phyloP scores from a whole-genome alignment of 2,797 vertebrate species.

The Hemitrygon akajei region DNA sequence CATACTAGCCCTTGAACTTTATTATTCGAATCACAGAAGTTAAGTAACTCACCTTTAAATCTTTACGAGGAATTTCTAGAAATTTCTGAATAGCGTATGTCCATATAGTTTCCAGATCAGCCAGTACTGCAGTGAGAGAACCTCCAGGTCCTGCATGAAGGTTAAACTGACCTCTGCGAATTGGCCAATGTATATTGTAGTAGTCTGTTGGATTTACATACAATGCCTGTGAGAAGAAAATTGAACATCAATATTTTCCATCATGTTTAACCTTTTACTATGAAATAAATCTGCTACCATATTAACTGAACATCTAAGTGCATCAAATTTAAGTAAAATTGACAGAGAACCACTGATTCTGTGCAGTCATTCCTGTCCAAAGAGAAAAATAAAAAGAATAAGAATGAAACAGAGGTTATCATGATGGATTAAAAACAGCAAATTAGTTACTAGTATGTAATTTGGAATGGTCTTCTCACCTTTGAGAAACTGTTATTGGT shows the following conservation, averaged over 20 bases:
- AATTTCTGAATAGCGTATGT: conserved; percentile 83
- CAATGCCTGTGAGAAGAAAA: conserved; percentile 75
- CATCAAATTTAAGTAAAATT: background rate
- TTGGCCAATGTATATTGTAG: conserved; percentile 86
- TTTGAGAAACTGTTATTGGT: background rate
- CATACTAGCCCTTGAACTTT: background rate
- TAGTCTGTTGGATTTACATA: conserved; percentile 81
- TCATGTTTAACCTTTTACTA: background rate
- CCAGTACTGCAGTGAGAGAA: conserved; percentile 77
- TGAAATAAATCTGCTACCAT: too few species aligned
- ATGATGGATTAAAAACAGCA: background rate
- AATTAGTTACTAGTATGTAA: background rate
- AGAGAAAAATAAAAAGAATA: conserved; percentile 35
- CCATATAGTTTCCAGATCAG: conserved; percentile 91
- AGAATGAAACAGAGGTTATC: background rate
- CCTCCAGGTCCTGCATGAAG: conserved; percentile 76
- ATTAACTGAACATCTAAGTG: background rate
- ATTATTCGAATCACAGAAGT: background rate
- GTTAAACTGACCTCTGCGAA: conserved; percentile 83
- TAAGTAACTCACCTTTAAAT: conserved; percentile 78
- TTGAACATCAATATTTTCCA: conserved; percentile 49
- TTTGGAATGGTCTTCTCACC: background rate
- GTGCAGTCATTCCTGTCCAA: background rate
- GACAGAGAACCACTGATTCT: background rate
- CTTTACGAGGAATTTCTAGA: conserved; percentile 87